Conservation (phyloP, 1,140 invertebrate genomes). For the Pseudomyrmex flavicornis region DNA sequence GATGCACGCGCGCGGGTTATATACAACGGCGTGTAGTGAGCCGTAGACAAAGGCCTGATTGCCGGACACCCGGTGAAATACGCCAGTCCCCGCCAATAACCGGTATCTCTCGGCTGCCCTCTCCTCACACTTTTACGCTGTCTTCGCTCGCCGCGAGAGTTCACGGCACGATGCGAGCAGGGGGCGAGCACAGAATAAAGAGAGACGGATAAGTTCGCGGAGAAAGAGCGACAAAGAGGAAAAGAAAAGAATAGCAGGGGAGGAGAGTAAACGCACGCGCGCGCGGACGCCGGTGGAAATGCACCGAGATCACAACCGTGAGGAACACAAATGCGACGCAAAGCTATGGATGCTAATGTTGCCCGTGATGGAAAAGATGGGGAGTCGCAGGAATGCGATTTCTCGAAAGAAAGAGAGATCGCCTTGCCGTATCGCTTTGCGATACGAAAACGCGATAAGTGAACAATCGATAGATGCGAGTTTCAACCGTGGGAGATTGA, state of each 20-base stretch:
- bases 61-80: conserved; percentile 80
- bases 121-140: conserved; percentile 61
- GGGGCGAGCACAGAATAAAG: background rate
- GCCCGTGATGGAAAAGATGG: background rate
- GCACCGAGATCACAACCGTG: conserved; percentile 39
- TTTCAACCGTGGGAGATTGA: too few relatives aligned
- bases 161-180: background rate
- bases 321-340: conserved; percentile 55
- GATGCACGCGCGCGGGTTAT: conserved; percentile 34
- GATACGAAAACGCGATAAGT: too few relatives aligned
- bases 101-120: conserved; percentile 71
- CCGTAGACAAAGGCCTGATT: conserved; percentile 74
- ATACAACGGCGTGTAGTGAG: conserved; percentile 65
- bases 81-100: conserved; percentile 81
- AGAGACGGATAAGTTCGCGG: background rate
- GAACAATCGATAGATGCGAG: too few relatives aligned
- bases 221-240: background rate
- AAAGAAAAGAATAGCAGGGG: conserved; percentile 14
- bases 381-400: background rate
- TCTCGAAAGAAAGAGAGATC: background rate
- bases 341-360: conserved; percentile 29
- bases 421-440: too few relatives aligned
- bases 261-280: conserved; percentile 42
- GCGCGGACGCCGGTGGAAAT: conserved; percentile 58
- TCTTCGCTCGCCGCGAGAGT: conserved; percentile 49